These are phyloP conservation scores for Hylomyscus alleni DNA, from an alignment of 2,797 vertebrate species.

Conservation along the genomic window DNA sequence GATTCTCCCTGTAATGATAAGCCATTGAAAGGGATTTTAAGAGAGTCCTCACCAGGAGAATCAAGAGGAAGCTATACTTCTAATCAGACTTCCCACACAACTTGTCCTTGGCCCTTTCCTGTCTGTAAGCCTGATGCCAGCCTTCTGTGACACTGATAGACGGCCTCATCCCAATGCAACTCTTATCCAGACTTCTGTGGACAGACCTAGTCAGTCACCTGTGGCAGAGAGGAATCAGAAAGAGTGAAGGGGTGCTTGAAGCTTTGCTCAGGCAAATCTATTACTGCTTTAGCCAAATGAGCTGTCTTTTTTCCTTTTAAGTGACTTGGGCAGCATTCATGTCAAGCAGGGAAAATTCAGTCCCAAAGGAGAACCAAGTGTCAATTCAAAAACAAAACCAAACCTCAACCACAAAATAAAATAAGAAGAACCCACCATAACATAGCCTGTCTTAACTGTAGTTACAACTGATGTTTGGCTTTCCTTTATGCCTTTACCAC, in stretches of 20 bases:
- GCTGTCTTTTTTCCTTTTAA: slow-evolving; percentile 70
- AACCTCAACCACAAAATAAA: neutral
- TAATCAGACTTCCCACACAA: slow-evolving; percentile 60
- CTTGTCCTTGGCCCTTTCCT: slow-evolving; percentile 57
- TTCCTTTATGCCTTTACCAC: neutral
- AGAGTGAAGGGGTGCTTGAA: slow-evolving; percentile 60
- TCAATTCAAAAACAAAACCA: slow-evolving; percentile 66
- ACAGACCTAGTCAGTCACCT: slow-evolving; percentile 36
- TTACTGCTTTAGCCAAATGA: slow-evolving; percentile 70
- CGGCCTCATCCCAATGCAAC: slow-evolving; percentile 49
- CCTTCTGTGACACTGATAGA: slow-evolving; percentile 60
- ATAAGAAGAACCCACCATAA: slow-evolving; percentile 29
- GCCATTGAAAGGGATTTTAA: slow-evolving; percentile 68
- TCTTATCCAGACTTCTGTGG: slow-evolving; percentile 51
- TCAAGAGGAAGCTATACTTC: slow-evolving; percentile 66
- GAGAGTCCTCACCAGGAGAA: slow-evolving; percentile 69
- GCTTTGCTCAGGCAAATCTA: slow-evolving; percentile 70
- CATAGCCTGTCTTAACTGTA: slow-evolving; percentile 29
- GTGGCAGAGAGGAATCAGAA: neutral
- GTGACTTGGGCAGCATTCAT: slow-evolving; percentile 40
- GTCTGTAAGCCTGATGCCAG: slow-evolving; percentile 52
- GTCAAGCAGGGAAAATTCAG: neutral
- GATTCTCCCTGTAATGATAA: slow-evolving; percentile 67
- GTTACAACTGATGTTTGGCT: slow-evolving; percentile 55
- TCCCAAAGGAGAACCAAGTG: slow-evolving; percentile 39